Conservation (phyloP, 30 jellyfish, hydroid and myxozoan species). For the Clytia hemisphaerica region DNA sequence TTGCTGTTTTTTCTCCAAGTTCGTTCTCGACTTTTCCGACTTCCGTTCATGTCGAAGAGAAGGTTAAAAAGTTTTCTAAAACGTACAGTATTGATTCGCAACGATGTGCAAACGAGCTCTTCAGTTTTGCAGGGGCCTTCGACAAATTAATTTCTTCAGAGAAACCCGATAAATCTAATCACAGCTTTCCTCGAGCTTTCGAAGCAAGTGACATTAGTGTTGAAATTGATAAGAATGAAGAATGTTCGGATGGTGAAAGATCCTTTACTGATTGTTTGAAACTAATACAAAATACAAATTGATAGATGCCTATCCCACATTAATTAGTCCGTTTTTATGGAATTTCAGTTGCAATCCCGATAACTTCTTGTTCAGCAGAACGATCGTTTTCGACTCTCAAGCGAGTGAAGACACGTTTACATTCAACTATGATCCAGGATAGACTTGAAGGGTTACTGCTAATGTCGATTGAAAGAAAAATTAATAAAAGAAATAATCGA, state of each 20-base stretch:
- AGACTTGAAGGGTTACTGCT: conserved; percentile 24
- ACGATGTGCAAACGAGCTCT: conserved; percentile 38
- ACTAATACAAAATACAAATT: no score
- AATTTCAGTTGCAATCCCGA: conserved; percentile 39
- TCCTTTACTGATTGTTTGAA: no score
- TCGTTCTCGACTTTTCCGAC: no score
- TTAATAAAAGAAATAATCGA: conserved; percentile 19
- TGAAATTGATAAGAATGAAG: no score
- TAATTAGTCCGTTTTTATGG: conserved; percentile 23
- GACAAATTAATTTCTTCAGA: conserved; percentile 25
- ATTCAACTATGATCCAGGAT: conserved; percentile 28
- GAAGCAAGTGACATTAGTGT: no score
- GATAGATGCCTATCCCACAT: conserved; percentile 36
- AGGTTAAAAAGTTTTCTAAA: conserved; percentile 33
- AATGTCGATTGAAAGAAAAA: conserved; percentile 23
- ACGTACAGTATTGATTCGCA: conserved; percentile 19
- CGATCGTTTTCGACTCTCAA: conserved; percentile 33
- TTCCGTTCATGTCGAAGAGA: no score
- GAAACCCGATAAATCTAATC: no score
- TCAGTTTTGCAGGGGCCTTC: conserved; percentile 31
- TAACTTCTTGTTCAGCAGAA: conserved; percentile 44
- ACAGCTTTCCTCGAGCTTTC: no score
- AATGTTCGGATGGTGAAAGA: no score
- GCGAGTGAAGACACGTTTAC: conserved; percentile 29
- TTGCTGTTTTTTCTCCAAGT: conserved; percentile 17